Percentiles rank a stretch among this genome's conserved stretches.
These are phyloP conservation scores for Tethea ocularis DNA, from an alignment of 2,888 invertebrate genomes.

Conservation along the genomic window DNA sequence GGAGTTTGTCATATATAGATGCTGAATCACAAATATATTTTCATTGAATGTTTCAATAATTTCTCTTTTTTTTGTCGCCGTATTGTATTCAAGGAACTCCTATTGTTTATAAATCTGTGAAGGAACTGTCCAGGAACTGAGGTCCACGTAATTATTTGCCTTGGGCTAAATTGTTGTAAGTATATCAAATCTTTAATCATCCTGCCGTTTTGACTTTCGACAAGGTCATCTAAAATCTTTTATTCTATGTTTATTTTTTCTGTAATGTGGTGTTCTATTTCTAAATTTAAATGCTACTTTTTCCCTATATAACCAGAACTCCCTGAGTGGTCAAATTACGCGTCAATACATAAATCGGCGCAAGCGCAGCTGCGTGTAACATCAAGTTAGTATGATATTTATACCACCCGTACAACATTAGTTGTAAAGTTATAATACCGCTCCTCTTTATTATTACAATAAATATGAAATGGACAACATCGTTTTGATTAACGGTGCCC, in stretches of 20 bases:
- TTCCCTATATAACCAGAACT: neutral
- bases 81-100: no score
- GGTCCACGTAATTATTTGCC: neutral
- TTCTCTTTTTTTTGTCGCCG: no score
- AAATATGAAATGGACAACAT: conserved; percentile 50
- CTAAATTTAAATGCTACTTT: neutral
- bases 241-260: no score
- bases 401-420: conserved; percentile 35
- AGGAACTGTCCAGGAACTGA: no score
- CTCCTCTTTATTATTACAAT: conserved; percentile 50
- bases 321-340: conserved; percentile 4
- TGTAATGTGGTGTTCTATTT: neutral
- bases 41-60: no score
- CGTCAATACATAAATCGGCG: conserved; percentile 1
- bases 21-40: no score
- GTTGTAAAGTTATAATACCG: conserved; percentile 40
- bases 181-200: no score
- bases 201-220: no score
- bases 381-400: conserved; percentile 7
- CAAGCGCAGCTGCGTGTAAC: conserved; percentile 5
- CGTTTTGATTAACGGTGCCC: conserved; percentile 22
- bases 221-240: no score
- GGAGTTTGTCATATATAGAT: no score
- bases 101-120: no score
- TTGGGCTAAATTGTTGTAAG: no score